These are phyloP conservation scores for Taphrorychus bicolor DNA, from an alignment of 2,888 invertebrate genomes.

Conservation along the genomic window DNA sequence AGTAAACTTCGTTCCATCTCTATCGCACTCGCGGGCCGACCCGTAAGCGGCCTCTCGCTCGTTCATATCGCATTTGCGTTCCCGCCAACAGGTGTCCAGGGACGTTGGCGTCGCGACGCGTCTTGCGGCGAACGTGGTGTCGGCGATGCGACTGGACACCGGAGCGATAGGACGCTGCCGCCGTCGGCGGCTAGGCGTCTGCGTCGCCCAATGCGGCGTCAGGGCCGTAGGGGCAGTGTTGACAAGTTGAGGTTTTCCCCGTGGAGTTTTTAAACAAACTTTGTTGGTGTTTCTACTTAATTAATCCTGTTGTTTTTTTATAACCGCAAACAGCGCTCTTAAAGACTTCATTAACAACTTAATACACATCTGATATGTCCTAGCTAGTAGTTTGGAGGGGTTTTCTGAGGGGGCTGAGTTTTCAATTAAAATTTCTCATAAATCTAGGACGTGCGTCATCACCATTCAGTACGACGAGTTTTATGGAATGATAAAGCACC, in stretches of 20 bases:
- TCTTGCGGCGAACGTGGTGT: conserved; percentile 23
- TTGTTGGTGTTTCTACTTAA: no score
- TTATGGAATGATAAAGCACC: not conserved
- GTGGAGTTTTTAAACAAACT: not conserved
- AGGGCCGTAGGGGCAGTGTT: not conserved
- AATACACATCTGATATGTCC: no score
- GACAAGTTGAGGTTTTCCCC: not conserved
- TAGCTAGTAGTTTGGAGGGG: no score
- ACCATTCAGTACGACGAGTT: not conserved
- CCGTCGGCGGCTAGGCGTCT: conserved; percentile 4
- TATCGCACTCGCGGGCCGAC: conserved; percentile 59
- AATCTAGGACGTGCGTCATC: not conserved
- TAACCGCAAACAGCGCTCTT: no score
- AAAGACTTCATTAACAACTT: no score
- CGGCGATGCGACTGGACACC: conserved; percentile 32
- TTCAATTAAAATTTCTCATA: not conserved
- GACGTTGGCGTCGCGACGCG: conserved; percentile 29
- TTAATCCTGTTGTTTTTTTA: no score
- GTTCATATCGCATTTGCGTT: conserved; percentile 21
- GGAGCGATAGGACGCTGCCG: conserved; percentile 12
- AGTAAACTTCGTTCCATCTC: conserved; percentile 52
- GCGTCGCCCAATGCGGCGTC: conserved; percentile 12
- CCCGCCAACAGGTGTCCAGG: conserved; percentile 34
- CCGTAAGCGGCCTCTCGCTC: conserved; percentile 51
- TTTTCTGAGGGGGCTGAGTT: not conserved